Evolutionary conservation across 2,113 vertebrate genomes (phyloP).

Genomic region (Oreocharis arfaki): DNA sequence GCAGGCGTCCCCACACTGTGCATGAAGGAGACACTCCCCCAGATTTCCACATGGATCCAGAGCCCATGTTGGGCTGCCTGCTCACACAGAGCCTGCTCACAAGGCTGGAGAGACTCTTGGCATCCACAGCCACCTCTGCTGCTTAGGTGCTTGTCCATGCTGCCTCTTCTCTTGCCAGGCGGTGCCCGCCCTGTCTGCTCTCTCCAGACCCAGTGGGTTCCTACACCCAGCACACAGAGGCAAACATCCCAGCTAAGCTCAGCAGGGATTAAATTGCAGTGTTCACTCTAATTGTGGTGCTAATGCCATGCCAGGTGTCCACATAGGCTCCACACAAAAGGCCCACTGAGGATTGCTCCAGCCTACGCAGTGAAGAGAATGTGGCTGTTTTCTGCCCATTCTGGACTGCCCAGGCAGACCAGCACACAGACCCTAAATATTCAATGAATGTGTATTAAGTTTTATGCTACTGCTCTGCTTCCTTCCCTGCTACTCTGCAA

Average conservation of each 20-base stretch:
- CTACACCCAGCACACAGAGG: neutral
- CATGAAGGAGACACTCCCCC: neutral
- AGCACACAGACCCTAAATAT: neutral
- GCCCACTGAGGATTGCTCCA: neutral
- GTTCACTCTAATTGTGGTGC: neutral
- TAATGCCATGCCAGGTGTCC: neutral
- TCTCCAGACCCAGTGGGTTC: neutral
- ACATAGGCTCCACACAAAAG: neutral
- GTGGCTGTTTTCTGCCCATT: neutral
- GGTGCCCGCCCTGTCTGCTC: neutral
- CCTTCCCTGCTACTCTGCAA: neutral
- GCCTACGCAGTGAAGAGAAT: neutral
- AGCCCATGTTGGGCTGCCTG: neutral
- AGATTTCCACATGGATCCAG: neutral
- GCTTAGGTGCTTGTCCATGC: neutral
- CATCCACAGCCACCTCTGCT: neutral
- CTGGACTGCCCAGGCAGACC: neutral
- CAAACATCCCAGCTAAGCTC: neutral
- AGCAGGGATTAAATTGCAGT: neutral
- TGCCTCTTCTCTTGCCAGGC: neutral
- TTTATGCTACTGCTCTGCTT: neutral
- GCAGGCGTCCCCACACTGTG: accelerated
- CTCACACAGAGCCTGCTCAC: accelerated
- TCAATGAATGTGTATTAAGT: neutral
- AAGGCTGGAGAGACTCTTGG: neutral